Evolutionary conservation across 2,797 vertebrate genomes (phyloP).

Genomic region (Enteromius viviparus): DNA sequence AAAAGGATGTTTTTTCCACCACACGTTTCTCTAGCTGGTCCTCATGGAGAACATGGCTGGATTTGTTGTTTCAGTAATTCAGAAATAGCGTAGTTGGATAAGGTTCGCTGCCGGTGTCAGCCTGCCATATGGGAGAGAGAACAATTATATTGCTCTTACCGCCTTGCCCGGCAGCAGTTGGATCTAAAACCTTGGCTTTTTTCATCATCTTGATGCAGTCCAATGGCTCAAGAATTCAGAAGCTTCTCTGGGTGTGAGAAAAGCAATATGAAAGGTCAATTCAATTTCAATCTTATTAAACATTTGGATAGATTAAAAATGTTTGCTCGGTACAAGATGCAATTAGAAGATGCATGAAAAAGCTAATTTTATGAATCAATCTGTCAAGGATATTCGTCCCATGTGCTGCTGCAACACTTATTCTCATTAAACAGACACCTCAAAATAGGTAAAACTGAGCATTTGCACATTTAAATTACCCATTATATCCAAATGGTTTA

Average conservation of each 20-base stretch:
- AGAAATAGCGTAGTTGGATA: conserved; percentile 33
- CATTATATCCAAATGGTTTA: conserved; percentile 19
- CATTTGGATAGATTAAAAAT: conserved; percentile 25
- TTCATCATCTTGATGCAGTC: conserved; percentile 74
- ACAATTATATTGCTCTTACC: conserved; percentile 71
- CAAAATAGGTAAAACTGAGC: background rate
- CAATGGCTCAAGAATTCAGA: conserved; percentile 64
- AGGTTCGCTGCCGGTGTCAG: conserved; percentile 19
- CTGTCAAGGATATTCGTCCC: background rate
- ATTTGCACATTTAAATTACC: conserved; percentile 27
- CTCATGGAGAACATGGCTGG: conserved; percentile 6
- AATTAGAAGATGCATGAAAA: background rate
- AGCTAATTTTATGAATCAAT: background rate
- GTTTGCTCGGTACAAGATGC: background rate
- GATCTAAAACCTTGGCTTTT: conserved; percentile 76
- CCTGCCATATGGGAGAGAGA: conserved; percentile 46
- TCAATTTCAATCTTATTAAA: conserved; percentile 33
- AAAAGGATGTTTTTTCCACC: background rate
- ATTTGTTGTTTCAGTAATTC: conserved; percentile 35
- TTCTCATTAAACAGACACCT: conserved; percentile 1
- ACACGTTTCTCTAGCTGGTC: conserved; percentile 5
- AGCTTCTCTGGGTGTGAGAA: conserved; percentile 55
- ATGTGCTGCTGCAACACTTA: background rate
- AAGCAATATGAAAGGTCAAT: conserved; percentile 34
- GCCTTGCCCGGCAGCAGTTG: conserved; percentile 77